These are phyloP conservation scores for Keiferia lycopersicella DNA, from an alignment of 2,888 invertebrate species.

Conservation along the genomic window DNA sequence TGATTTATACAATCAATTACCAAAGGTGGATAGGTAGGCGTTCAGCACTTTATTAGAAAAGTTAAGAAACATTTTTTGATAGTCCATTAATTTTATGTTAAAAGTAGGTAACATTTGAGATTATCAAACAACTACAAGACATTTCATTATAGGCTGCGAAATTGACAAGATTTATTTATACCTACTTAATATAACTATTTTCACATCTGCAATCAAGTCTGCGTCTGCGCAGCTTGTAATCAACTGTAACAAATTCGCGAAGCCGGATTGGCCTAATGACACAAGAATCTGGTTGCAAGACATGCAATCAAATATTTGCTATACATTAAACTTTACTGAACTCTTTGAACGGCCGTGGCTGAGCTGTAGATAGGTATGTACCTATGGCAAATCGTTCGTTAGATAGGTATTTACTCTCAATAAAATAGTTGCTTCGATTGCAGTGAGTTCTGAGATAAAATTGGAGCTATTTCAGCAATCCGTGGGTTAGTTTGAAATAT, in stretches of 20 bases:
- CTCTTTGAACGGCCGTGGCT: neutral
- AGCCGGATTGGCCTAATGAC: neutral
- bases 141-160: neutral
- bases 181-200: neutral
- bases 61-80: too few species aligned
- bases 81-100: too few species aligned
- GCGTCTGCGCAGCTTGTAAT: conserved; percentile 2
- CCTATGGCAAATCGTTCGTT: neutral
- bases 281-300: conserved; percentile 13
- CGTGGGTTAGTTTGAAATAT: conserved; percentile 23
- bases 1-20: too few species aligned
- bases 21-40: too few species aligned
- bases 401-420: conserved; percentile 3
- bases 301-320: conserved; percentile 14
- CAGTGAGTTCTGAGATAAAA: neutral
- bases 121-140: neutral
- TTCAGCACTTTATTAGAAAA: too few species aligned
- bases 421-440: neutral
- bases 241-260: conserved; percentile 7
- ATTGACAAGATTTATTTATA: conserved; percentile 3
- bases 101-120: too few species aligned
- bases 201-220: neutral
- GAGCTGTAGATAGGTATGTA: neutral
- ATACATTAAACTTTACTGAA: conserved; percentile 9
- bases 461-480: conserved; percentile 22